A percentile compares a stretch with the other conserved stretches of the same genome.
These are phyloP conservation scores for Bagarius yarrelli DNA, from an alignment of 2,113 vertebrate species.

Conservation along the genomic window DNA sequence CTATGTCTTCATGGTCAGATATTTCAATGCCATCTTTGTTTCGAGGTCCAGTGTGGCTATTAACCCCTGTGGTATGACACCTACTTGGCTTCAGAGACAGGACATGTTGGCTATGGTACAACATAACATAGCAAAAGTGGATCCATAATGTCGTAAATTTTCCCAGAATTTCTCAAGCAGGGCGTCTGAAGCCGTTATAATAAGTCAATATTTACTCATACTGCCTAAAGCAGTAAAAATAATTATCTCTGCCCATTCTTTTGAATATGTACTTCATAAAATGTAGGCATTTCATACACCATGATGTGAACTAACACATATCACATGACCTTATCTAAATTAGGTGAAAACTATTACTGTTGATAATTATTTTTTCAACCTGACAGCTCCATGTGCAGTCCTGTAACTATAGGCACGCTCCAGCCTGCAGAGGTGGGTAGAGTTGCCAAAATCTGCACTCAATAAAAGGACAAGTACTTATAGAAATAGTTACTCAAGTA, in stretches of 20 bases:
- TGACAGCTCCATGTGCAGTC: not conserved
- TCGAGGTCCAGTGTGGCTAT: constrained; percentile 27
- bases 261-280: not conserved
- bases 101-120: not conserved
- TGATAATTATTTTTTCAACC: not conserved
- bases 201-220: not conserved
- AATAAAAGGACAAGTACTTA: no score
- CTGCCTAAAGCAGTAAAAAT: not conserved
- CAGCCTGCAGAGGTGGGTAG: not conserved
- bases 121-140: not conserved
- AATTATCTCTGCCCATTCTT: no score
- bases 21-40: constrained; percentile 41
- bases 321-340: not conserved
- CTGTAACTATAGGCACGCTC: not conserved
- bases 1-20: constrained; percentile 22
- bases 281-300: not conserved
- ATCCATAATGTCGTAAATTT: not conserved
- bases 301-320: not conserved
- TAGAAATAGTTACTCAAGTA: no score
- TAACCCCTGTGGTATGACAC: constrained; percentile 28
- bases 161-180: not conserved
- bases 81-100: constrained; percentile 14
- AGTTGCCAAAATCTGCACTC: no score
- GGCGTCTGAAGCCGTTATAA: not conserved
- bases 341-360: not conserved